Evolutionary conservation across 2,113 vertebrate species (phyloP).

Genomic region (Eudorcas thomsonii): DNA sequence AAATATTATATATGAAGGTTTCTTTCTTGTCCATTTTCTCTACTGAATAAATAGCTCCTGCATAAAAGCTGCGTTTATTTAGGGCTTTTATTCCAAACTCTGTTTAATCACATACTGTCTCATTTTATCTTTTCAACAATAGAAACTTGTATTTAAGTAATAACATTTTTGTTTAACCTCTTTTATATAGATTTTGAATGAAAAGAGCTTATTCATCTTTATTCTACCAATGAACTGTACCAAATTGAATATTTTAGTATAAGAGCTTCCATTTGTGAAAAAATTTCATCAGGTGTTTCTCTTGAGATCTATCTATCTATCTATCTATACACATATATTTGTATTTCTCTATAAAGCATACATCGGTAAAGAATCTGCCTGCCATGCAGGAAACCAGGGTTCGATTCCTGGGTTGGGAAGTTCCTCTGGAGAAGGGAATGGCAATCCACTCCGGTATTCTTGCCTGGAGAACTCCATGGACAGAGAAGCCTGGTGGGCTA

Average conservation of each 20-base stretch:
- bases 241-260: neutral
- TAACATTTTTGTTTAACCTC: slow-evolving; percentile 12
- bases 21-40: slow-evolving; percentile 19
- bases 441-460: too few species aligned
- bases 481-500: too few species aligned
- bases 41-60: neutral
- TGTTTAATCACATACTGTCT: neutral
- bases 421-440: too few species aligned
- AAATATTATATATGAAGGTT: slow-evolving; percentile 15
- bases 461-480: too few species aligned
- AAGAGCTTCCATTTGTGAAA: slow-evolving; percentile 17
- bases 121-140: slow-evolving; percentile 45
- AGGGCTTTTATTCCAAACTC: neutral
- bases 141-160: slow-evolving; percentile 25
- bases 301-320: neutral
- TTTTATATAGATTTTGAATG: slow-evolving; percentile 43
- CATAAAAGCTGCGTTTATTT: neutral
- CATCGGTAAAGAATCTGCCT: too few species aligned
- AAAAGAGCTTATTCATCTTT: neutral
- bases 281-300: slow-evolving; percentile 17
- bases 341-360: neutral
- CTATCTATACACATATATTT: neutral
- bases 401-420: too few species aligned
- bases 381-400: too few species aligned
- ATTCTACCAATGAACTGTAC: neutral